Evolutionary conservation across 2,797 vertebrate species (phyloP).

Genomic region (Gallinago solitaria): DNA sequence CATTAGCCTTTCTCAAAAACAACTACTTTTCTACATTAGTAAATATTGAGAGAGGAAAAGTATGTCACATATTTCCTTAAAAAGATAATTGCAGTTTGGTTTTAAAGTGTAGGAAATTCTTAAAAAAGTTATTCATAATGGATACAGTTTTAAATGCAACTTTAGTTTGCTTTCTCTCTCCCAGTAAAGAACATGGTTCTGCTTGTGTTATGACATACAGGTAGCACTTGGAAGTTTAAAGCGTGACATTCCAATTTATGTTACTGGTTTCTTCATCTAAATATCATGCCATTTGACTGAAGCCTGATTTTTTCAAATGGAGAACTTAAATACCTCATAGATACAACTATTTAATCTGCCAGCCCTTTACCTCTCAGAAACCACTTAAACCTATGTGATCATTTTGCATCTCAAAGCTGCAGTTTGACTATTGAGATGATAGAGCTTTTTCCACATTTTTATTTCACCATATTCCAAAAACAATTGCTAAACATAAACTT

Average conservation of each 20-base stretch:
- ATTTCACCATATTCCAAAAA: not conserved
- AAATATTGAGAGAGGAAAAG: not conserved
- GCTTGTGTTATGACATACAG: not conserved
- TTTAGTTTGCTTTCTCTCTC: not conserved
- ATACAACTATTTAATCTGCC: not conserved
- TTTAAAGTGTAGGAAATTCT: not conserved
- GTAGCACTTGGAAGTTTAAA: not conserved
- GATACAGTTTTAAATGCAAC: not conserved
- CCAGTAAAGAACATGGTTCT: not conserved
- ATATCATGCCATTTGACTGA: not conserved
- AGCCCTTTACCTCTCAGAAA: not conserved
- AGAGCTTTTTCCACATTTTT: not conserved
- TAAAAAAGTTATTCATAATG: not conserved
- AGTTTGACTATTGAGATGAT: not conserved
- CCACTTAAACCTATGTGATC: not conserved
- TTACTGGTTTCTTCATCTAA: not conserved
- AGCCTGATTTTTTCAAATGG: not conserved
- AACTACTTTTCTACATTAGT: not conserved
- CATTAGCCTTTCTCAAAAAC: not conserved
- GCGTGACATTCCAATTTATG: not conserved
- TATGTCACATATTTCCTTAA: not conserved
- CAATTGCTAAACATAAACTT: not conserved
- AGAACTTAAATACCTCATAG: not conserved
- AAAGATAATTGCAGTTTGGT: not conserved
- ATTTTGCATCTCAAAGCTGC: not conserved